phyloP scores from a whole-genome alignment of 2,888 invertebrate genomes.

The Xanthia icteritia region DNA sequence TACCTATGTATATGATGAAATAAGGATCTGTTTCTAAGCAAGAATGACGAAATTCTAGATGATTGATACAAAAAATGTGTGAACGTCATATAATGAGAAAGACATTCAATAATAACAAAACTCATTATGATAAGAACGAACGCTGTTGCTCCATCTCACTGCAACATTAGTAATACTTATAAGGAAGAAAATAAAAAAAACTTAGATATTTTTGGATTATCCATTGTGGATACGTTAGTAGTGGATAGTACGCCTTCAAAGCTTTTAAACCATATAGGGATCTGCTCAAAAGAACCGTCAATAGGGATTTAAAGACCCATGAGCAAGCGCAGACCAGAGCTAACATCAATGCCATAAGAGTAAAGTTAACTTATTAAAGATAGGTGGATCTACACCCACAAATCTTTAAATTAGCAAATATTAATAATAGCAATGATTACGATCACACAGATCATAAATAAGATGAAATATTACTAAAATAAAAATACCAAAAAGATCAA shows the following conservation, averaged over 20 bases:
- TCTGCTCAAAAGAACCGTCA: neutral
- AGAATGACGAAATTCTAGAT: neutral
- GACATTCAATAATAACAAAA: slow-evolving; percentile 39
- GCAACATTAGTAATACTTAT: neutral
- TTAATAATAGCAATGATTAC: slow-evolving; percentile 19
- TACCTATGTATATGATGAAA: neutral
- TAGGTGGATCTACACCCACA: neutral
- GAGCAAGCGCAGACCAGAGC: neutral
- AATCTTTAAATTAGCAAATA: neutral
- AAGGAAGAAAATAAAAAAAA: neutral
- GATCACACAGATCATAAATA: slow-evolving; percentile 5
- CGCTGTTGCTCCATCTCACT: neutral
- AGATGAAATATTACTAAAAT: neutral
- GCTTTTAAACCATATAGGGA: neutral
- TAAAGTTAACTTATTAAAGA: neutral
- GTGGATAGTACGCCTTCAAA: too few species aligned
- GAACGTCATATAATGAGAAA: slow-evolving; percentile 10
- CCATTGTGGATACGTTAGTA: neutral
- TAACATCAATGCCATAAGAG: neutral
- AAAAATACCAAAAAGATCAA: slow-evolving; percentile 37
- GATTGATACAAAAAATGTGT: slow-evolving; percentile 5
- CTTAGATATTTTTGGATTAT: neutral
- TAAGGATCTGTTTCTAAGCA: neutral
- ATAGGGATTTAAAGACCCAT: neutral
- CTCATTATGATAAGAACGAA: slow-evolving; percentile 36